Conservation (phyloP, 2,113 vertebrate genomes). For the Chroicocephalus ridibundus region DNA sequence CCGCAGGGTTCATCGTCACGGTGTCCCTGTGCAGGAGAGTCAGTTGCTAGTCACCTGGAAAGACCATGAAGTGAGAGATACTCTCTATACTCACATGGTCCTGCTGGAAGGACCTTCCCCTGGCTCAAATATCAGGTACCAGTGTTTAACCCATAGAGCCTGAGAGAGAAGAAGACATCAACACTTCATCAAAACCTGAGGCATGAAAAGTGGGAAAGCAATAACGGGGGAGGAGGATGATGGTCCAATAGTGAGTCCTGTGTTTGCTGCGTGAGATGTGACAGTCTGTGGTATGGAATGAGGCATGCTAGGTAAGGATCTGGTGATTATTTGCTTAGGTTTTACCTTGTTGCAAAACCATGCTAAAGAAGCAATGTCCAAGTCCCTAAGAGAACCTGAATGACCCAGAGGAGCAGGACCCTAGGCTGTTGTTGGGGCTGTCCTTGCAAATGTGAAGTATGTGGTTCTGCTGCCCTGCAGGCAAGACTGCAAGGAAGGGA, state of each 20-base stretch:
- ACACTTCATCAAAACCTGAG: background rate
- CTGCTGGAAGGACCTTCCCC: background rate
- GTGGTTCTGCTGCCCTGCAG: background rate
- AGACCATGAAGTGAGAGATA: background rate
- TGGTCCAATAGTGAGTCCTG: background rate
- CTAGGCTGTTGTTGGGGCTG: background rate
- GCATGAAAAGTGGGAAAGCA: background rate
- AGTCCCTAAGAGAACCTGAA: background rate
- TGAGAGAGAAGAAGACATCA: background rate
- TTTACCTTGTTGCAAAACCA: background rate
- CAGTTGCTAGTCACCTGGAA: accelerated
- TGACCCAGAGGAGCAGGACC: background rate
- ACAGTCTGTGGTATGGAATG: background rate
- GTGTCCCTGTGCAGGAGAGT: background rate
- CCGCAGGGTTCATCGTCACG: background rate
- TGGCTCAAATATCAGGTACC: background rate
- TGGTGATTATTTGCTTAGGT: background rate
- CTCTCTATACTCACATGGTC: accelerated
- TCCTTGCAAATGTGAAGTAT: background rate
- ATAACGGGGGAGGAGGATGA: background rate
- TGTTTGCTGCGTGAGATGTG: background rate
- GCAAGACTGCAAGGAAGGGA: background rate
- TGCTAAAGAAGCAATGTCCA: background rate
- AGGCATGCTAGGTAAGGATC: background rate
- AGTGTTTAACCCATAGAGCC: background rate